phyloP scores from a whole-genome alignment of 2,113 vertebrate species.

The Gopherus flavomarginatus region DNA sequence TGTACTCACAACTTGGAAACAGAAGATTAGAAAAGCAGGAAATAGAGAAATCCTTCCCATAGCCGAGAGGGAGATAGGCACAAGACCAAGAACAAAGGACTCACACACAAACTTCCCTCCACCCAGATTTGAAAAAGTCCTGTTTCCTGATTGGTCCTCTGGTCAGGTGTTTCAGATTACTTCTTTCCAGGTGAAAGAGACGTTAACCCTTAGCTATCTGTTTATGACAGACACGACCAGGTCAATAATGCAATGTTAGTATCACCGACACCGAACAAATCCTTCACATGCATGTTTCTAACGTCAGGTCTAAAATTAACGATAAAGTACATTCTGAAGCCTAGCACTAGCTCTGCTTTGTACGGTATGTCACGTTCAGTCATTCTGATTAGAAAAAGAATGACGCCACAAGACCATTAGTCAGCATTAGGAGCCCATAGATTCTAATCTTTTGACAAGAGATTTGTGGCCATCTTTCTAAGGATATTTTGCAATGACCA shows the following conservation, averaged over 20 bases:
- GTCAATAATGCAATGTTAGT: constrained; percentile 43
- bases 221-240: no score
- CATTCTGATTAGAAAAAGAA: constrained; percentile 39
- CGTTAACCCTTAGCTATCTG: no score
- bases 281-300: constrained; percentile 61
- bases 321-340: constrained; percentile 40
- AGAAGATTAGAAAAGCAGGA: no score
- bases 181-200: no score
- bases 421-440: constrained; percentile 16
- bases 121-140: no score
- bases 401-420: constrained; percentile 34
- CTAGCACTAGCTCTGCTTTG: constrained; percentile 47
- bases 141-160: no score
- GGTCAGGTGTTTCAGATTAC: no score
- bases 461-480: background rate
- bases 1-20: no score
- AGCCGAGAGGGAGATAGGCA: no score
- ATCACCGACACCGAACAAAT: constrained; percentile 45
- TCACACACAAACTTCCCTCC: no score
- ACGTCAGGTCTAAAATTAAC: constrained; percentile 41
- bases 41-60: no score
- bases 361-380: constrained; percentile 30
- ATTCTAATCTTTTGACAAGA: constrained; percentile 21
- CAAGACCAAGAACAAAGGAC: no score
- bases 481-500: background rate